These are phyloP conservation scores for Capitella teleta DNA, from an alignment of 1,140 invertebrate genomes.

Conservation along the genomic window DNA sequence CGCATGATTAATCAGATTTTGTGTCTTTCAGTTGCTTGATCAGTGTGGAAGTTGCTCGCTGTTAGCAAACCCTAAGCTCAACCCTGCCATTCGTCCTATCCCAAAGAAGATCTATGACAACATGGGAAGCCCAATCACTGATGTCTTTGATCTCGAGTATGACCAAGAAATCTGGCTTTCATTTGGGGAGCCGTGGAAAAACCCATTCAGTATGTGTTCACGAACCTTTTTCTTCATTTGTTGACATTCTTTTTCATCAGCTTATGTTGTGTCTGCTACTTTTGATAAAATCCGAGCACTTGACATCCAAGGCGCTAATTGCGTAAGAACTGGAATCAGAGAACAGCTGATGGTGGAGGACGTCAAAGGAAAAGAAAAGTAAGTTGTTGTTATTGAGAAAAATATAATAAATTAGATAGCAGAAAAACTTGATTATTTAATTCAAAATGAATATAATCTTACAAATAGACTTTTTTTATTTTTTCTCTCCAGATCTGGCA, in stretches of 20 bases:
- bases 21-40: constrained; percentile 13
- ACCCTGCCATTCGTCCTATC: constrained; percentile 14
- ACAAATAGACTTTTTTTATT: too few relatives aligned
- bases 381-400: constrained; percentile 6
- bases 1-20: background rate
- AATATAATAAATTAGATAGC: background rate
- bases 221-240: background rate
- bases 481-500: too few relatives aligned
- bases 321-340: constrained; percentile 13
- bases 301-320: constrained; percentile 13
- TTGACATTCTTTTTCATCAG: constrained; percentile 16
- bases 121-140: constrained; percentile 25
- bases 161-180: constrained; percentile 36
- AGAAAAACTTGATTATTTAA: too few relatives aligned
- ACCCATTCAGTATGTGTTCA: constrained; percentile 30
- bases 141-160: constrained; percentile 23
- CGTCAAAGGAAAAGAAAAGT: constrained; percentile 15
- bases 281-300: constrained; percentile 24
- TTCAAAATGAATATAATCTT: too few relatives aligned
- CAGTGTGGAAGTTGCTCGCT: constrained; percentile 7
- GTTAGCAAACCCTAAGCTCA: constrained; percentile 7
- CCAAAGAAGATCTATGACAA: constrained; percentile 14
- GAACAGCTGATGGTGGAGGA: constrained; percentile 21
- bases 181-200: constrained; percentile 34
- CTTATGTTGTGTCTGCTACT: constrained; percentile 23